Evolutionary conservation across 2,888 invertebrate genomes (phyloP), one percentile per base, ranked within the genome.

Genomic region (Dyspetes luteomarginatus): DNA sequence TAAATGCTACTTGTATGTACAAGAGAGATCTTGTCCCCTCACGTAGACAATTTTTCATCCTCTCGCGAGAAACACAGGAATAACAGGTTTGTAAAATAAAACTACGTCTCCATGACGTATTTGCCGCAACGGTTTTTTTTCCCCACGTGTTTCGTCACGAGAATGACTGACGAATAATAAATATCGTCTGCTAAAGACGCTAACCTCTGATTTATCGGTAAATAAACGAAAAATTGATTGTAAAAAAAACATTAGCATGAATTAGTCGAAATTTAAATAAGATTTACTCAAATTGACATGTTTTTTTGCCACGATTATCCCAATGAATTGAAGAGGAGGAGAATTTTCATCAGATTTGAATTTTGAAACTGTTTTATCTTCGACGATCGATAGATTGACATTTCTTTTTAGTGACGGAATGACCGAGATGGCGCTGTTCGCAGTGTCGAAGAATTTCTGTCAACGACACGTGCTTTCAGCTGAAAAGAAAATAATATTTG

Each of bases 81-180:
- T 82, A 83, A 83, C 83, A 62, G 83, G 83, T 83, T 83, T 79
- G 55, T 41, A 22, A 82, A 75, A 72, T 82, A 78, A 79, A 79
- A 79, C 68, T 75, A 77, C 41, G 26, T 28, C n/a, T 30, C n/a
- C 26, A 55, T 50, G 36, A 41, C 19, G 24, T 56, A 41, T n/a
- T 26, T 26, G 71, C 28, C 56, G 22, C 58, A 56, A 58, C 43
- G 15, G 19, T 58, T 58, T 56, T 45, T 69, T 45, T 58, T 41
- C 4, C 19, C 22, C 5, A 15, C 12, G 5, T 17, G 50, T 5
- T 52, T 7, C 1, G 19, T 50, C n/a, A 30, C 36, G 36, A 36
- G 36, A 2, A 12, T 12, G 9, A 36, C 36, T 12, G 36, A 36
- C 12, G 12, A 12, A 36, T 36, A 7, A 36, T 36, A 12, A 12